Evolutionary conservation across 1,140 invertebrate genomes (phyloP).

Genomic region (Asobara japonica): DNA sequence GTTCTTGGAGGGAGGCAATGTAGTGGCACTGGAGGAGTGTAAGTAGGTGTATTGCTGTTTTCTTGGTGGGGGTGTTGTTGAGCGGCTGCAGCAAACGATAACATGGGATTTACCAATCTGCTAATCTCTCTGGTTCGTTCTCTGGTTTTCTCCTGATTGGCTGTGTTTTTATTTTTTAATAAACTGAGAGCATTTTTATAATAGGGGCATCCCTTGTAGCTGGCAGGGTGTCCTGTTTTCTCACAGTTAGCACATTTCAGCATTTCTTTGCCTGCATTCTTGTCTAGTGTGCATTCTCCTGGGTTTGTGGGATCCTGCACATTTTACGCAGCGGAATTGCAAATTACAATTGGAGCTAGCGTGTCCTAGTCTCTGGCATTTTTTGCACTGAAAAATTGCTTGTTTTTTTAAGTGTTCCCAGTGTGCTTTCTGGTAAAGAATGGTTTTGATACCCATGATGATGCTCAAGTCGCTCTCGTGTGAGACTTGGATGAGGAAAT

Average conservation of each 20-base stretch:
- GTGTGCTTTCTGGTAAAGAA: background rate
- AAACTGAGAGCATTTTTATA: background rate
- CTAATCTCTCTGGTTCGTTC: background rate
- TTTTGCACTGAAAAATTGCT: background rate
- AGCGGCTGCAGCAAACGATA: background rate
- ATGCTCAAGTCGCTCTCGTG: background rate
- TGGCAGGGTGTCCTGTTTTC: slow-evolving; percentile 7
- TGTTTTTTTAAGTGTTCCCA: background rate
- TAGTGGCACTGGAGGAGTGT: background rate
- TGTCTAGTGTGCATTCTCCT: background rate
- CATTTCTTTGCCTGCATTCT: background rate
- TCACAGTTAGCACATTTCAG: slow-evolving; percentile 30
- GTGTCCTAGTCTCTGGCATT: background rate
- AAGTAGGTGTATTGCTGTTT: background rate
- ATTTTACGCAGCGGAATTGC: background rate
- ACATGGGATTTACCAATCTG: background rate
- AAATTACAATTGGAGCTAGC: background rate
- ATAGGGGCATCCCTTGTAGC: slow-evolving; percentile 6
- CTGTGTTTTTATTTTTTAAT: background rate
- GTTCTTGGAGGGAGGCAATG: background rate
- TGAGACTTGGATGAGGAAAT: slow-evolving; percentile 53
- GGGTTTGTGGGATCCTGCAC: background rate
- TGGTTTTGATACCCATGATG: background rate
- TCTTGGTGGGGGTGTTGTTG: background rate
- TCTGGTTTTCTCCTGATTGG: background rate